Conservation (phyloP, 1,140 invertebrate genomes). For the Drosophila cardini region DNA sequence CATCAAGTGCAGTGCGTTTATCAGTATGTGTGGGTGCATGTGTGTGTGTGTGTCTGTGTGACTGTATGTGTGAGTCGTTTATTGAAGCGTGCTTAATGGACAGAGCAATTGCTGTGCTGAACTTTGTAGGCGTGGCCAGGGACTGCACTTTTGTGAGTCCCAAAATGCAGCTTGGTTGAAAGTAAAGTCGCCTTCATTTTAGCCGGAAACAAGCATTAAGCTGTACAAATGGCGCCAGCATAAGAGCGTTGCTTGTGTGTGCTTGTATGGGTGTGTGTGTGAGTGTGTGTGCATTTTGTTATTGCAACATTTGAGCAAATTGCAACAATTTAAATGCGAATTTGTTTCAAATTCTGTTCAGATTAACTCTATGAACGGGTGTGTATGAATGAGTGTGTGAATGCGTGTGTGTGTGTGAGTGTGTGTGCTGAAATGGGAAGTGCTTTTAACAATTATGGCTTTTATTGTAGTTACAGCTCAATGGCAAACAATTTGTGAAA, state of each 20-base stretch:
- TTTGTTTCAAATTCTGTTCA: slow-evolving; percentile 41
- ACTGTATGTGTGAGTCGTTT: slow-evolving; percentile 24
- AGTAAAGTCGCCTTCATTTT: slow-evolving; percentile 25
- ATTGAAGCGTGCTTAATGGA: slow-evolving; percentile 60
- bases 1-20: slow-evolving; percentile 57
- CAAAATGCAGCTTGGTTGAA: slow-evolving; percentile 32
- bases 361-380: background rate
- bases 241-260: slow-evolving; percentile 3
- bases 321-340: slow-evolving; percentile 39
- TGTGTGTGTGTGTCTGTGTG: slow-evolving; percentile 21
- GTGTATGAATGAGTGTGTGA: background rate
- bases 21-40: slow-evolving; percentile 22
- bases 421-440: background rate
- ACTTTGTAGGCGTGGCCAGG: slow-evolving; percentile 59
- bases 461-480: slow-evolving; percentile 46
- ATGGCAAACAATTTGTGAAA: slow-evolving; percentile 76
- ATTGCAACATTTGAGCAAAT: slow-evolving; percentile 35
- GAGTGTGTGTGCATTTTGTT: slow-evolving; percentile 21
- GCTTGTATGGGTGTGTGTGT: background rate
- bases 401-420: slow-evolving; percentile 4
- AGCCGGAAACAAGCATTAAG: slow-evolving; percentile 36
- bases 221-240: slow-evolving; percentile 34
- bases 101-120: slow-evolving; percentile 56
- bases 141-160: slow-evolving; percentile 41
- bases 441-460: slow-evolving; percentile 28